Evolutionary conservation across 2,888 invertebrate species (phyloP).

Genomic region (Pachycephus smyrnensis): DNA sequence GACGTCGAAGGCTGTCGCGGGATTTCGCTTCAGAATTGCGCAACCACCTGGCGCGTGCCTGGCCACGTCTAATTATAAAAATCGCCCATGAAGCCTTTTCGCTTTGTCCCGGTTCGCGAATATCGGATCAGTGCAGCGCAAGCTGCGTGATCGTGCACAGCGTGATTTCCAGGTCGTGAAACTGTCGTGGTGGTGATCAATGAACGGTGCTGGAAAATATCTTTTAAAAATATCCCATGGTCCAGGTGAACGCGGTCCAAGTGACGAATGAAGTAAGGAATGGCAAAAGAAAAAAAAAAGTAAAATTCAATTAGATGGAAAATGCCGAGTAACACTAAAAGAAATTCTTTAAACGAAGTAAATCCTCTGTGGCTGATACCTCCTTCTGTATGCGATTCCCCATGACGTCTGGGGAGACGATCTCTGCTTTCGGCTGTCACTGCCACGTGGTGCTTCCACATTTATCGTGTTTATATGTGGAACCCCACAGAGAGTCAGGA

Average conservation of each 20-base stretch:
- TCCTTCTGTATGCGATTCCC: slow-evolving; percentile 49
- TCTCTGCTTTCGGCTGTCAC: slow-evolving; percentile 18
- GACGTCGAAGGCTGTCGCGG: not conserved
- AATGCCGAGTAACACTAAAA: not conserved
- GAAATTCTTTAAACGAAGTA: not conserved
- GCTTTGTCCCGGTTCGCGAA: not conserved
- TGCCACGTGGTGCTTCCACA: slow-evolving; percentile 27
- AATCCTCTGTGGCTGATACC: not conserved
- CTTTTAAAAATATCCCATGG: not conserved
- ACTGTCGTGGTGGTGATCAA: not conserved
- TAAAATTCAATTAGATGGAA: not conserved
- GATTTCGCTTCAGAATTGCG: slow-evolving; percentile 17
- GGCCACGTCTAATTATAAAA: slow-evolving; percentile 29
- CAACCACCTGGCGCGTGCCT: slow-evolving; percentile 15
- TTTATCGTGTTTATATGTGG: slow-evolving; percentile 28
- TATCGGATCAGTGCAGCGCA: not conserved
- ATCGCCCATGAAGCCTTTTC: not conserved
- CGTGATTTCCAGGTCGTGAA: not conserved
- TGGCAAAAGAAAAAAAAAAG: not conserved
- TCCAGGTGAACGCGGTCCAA: not conserved
- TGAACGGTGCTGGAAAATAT: not conserved
- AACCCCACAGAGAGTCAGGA: slow-evolving; percentile 21
- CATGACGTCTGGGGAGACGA: slow-evolving; percentile 41
- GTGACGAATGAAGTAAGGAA: not conserved
- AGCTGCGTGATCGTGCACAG: not conserved